Base-by-base conservation (phyloP, 2,797 vertebrate genomes). In the Stomatorhinus walkeri region DNA sequence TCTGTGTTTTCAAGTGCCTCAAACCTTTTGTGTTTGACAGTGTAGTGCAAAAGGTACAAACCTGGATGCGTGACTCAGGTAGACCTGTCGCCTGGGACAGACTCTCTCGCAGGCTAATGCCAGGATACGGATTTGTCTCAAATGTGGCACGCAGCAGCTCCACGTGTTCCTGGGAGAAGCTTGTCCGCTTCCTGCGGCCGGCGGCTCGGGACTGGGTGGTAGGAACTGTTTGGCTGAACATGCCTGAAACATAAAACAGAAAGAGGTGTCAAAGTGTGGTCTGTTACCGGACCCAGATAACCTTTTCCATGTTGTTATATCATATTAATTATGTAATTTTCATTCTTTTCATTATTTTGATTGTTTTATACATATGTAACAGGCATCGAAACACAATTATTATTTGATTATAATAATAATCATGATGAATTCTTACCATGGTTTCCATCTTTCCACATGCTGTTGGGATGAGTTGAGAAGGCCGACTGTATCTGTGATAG, bases 11-110 rank as follows among this genome's bases (percentile, higher is more conserved):
- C 49, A 49, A 46, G 83, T 32, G 22, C 24, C 16, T 2, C 49
- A 85, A 6, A 85, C 4, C 2, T 52, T 85, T 24, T 22, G 43
- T 28, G 8, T 49, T 85, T 22, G 87, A n/a, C 24, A 16, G 5
- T 7, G 48, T 54, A 12, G 40, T 10, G 49, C 85, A 87, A 36
- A 36, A 56, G 22, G 19, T 9, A 51, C 88, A 54, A 93, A 96
- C 96, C 94, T 96, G 96, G 46, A 96, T 96, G 89, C 96, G 95
- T 40, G 96, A 96, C 92, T 96, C 95, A 0, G 95, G 96, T 46
- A 96, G 93, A 84, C 96, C 96, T 0, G 96, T 96, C 61, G 92
- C 92, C 90, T 95, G 94, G 88, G 95, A 96, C 59, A 96, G 94
- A 87, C 59, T 95, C 91, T 96, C 96, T 51, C 96, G 93, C 89